phyloP scores from a whole-genome alignment of 2,113 vertebrate species.

The Ciconia maguari region DNA sequence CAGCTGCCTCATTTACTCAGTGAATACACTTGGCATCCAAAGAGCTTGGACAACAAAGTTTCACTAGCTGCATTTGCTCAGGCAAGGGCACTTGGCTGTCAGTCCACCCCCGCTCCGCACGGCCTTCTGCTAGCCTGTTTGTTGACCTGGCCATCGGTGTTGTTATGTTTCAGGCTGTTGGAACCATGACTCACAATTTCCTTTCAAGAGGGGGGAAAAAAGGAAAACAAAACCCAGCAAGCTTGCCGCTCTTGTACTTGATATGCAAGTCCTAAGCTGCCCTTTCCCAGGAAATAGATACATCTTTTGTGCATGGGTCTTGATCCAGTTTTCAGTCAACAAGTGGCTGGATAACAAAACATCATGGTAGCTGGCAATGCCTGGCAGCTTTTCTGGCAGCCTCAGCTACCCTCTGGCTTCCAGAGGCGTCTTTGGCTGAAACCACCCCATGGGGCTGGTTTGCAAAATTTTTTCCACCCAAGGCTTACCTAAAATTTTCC shows the following conservation, averaged over 20 bases:
- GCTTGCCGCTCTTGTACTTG: neutral
- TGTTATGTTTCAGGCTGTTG: neutral
- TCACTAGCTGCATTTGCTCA: neutral
- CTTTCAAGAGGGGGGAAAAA: neutral
- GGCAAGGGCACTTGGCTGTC: neutral
- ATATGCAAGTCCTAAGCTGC: neutral
- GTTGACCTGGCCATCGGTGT: neutral
- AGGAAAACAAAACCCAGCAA: constrained; percentile 11
- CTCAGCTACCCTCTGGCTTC: neutral
- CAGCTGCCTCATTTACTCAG: constrained; percentile 3
- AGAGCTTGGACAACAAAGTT: neutral
- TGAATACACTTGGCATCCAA: neutral
- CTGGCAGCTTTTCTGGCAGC: neutral
- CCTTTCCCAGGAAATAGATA: neutral
- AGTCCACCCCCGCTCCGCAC: fast-evolving
- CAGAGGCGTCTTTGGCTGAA: neutral
- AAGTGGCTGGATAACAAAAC: neutral
- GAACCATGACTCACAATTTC: neutral
- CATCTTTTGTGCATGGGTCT: neutral
- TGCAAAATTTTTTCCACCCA: neutral
- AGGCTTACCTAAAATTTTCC: neutral
- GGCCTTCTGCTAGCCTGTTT: constrained; percentile 9
- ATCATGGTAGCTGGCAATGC: neutral
- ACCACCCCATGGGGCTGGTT: neutral
- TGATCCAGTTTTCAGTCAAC: neutral